A percentile compares a stretch with the other conserved stretches of the same genome.
These are phyloP conservation scores for Polia nebulosa DNA, from an alignment of 2,888 invertebrate species.

Conservation along the genomic window DNA sequence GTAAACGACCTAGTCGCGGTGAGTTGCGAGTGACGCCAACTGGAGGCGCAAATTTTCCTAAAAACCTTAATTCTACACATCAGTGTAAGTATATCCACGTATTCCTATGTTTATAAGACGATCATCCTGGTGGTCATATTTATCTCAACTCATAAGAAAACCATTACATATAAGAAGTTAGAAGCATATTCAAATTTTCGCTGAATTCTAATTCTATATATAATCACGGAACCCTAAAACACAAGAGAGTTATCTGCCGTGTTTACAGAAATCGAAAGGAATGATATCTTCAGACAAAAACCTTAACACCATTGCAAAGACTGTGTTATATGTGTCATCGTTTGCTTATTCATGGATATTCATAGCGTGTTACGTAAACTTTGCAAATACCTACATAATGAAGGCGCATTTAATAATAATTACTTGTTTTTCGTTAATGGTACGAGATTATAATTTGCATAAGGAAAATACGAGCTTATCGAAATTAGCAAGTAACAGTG, in stretches of 20 bases:
- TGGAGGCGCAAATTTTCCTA: too few relatives aligned
- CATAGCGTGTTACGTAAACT: slow-evolving; percentile 66
- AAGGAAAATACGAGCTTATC: slow-evolving; percentile 15
- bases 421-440: slow-evolving; percentile 23
- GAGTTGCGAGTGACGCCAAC: too few relatives aligned
- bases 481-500: background rate
- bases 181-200: background rate
- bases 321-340: slow-evolving; percentile 59
- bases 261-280: slow-evolving; percentile 31
- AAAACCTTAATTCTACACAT: too few relatives aligned
- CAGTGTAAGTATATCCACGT: too few relatives aligned
- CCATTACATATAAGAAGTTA: background rate
- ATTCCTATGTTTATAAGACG: background rate
- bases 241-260: slow-evolving; percentile 23
- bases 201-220: background rate
- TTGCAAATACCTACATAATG: slow-evolving; percentile 43
- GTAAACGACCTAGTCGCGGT: too few relatives aligned
- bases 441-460: background rate
- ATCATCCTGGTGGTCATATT: background rate
- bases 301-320: slow-evolving; percentile 35
- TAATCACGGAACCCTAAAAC: slow-evolving; percentile 20
- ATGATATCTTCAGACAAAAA: slow-evolving; percentile 20
- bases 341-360: slow-evolving; percentile 64
- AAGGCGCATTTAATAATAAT: slow-evolving; percentile 39
- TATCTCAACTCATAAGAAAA: background rate